Base-by-base conservation (phyloP, 2,888 invertebrate species). In the Chrysodeixis includens region DNA sequence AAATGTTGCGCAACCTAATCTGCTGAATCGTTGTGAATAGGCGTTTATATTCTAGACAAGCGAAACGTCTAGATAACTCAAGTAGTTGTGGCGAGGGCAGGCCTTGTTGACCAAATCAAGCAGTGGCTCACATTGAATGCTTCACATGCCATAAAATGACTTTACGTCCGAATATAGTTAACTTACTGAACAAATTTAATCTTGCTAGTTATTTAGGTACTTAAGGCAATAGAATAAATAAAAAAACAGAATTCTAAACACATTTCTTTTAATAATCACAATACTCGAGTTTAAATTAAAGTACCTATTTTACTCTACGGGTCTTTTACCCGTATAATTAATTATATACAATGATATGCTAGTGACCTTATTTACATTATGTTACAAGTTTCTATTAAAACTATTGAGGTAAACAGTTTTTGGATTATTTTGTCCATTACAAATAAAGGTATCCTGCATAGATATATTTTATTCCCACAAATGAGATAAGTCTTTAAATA, bases 101-200 rank as follows among this genome's bases (percentile, higher is more conserved):
- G n/a, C 76, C 76, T 76, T 30, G 61, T 69, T 67, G 51, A 65
- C 74, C 69, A 66, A 68, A 68, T 64, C 46, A 7, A 67, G 69
- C 55, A 68, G 81, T 77, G 66, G 86, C 82, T 87, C 74, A 74
- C 88, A 86, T 86, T 88, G 85, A 83, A 82, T 67, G 44, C n/a
- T 30, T 12, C 53, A 56, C 10, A 59, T 20, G 46, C 72, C 66
- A 44, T 57, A 74, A 59, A 74, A 74, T 49, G 46, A 6, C 8
- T 10, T n/a, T 16, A 20, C 9, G 12, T 4, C 20, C 12, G 9
- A 18, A 49, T 49, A 49, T 10, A 20, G 18, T 49, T 0, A 49
- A 49, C 18, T 49, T 1, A 9, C 18, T 49, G 9, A 3, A 20
- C 49, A 18, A 20, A 20, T 49, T n/a, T 20, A 4, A 4, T 0